Evolutionary conservation across 2,113 vertebrate species (phyloP), one percentile per base, ranked within the genome.

Genomic region (Numida meleagris): DNA sequence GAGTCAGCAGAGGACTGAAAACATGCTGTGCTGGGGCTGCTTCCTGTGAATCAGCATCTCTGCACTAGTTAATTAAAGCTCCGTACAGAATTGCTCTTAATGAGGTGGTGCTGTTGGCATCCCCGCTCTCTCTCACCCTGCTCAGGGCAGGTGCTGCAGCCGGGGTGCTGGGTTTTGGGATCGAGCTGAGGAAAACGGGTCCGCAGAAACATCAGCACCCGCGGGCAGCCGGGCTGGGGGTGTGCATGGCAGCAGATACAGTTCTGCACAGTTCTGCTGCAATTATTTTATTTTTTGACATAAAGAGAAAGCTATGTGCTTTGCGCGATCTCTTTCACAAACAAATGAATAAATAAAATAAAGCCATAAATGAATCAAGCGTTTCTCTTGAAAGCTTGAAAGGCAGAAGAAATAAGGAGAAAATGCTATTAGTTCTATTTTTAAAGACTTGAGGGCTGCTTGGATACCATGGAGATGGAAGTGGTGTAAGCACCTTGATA

Each of bases 361-460:
- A 90, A 82, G 36, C 85, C 27, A 3, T 48, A 88, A 91, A 77
- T 45, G 75, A 86, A 38, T 25, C 0, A 9, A 85, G 75, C 55
- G 1, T 50, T 88, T 48, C 67, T 91, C 58, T 14, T 57, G 68
- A 71, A 89, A 61, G 53, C 88, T 66, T 34, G 59, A 51, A 62
- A 84, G 76, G 76, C 27, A 86, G 58, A 91, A 89, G 58, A 89
- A 91, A 34, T 73, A 42, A 85, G 38, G 67, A 84, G 76, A 25
- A 94, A 93, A 90, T 48, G 82, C 46, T 81, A 40, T 95, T 90
- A 90, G 73, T 68, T 93, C 80, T 96, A 75, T 93, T 94, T 96
- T 94, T 92, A 88, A 90, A 29, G 86, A 36, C 73, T 31, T 40
- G 59, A 18, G 12, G 86, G 81, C 88, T 68, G 57, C 57, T 48